Evolutionary conservation across 2,888 invertebrate genomes (phyloP).

Genomic region (Laothoe populi): DNA sequence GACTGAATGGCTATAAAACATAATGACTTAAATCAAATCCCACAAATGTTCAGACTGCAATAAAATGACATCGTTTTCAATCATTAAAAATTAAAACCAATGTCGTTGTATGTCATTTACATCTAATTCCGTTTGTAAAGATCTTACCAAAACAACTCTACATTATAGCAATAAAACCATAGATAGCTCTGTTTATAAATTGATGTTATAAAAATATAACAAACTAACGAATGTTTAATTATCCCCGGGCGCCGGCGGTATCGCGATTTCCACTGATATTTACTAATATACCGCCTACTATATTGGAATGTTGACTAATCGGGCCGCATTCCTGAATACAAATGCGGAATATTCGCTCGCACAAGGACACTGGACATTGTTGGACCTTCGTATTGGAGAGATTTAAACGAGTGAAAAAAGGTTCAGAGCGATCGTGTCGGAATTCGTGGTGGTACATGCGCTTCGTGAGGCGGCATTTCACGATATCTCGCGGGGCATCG

Average conservation of each 20-base stretch:
- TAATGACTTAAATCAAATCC: not conserved
- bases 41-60: too few relatives aligned
- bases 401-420: conserved; percentile 43
- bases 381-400: conserved; percentile 39
- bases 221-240: conserved; percentile 60
- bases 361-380: conserved; percentile 65
- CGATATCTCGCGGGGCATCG: conserved; percentile 79
- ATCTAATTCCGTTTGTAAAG: not conserved
- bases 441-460: conserved; percentile 61
- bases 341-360: conserved; percentile 65
- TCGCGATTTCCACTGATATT: conserved; percentile 64
- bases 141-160: conserved; percentile 14
- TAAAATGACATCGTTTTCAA: not conserved
- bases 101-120: too few relatives aligned
- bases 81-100: not conserved
- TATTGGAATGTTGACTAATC: conserved; percentile 76
- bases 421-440: conserved; percentile 68
- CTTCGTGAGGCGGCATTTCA: conserved; percentile 81
- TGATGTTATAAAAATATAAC: conserved; percentile 37
- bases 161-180: conserved; percentile 4
- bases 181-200: conserved; percentile 5
- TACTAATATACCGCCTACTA: conserved; percentile 74
- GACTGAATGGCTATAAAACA: not conserved
- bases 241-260: conserved; percentile 66
- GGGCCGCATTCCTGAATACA: conserved; percentile 77